phyloP scores from a whole-genome alignment of 2,888 invertebrate species.

The Callyntrura guangdongensis region DNA sequence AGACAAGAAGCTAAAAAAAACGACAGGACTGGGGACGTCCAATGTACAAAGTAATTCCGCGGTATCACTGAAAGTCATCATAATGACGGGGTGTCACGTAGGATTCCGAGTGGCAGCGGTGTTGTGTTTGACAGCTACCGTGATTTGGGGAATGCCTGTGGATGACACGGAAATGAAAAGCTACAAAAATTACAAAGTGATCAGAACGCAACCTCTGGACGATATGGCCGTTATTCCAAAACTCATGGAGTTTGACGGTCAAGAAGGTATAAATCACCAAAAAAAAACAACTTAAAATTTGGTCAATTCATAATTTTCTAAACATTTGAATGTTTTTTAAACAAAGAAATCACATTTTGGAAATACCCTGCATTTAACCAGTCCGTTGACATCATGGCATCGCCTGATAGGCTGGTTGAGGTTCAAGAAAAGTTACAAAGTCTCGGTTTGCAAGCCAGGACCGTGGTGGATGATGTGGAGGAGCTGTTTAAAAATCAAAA shows the following conservation, averaged over 20 bases:
- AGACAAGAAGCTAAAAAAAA: too few relatives aligned
- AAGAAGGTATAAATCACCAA: constrained; percentile 79
- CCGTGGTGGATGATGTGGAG: constrained; percentile 86
- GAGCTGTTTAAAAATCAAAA: constrained; percentile 80
- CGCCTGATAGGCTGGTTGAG: constrained; percentile 75
- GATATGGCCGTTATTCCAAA: constrained; percentile 74
- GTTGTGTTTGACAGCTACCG: not conserved
- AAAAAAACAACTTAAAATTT: not conserved
- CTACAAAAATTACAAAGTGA: constrained; percentile 82
- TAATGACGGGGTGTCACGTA: too few relatives aligned
- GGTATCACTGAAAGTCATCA: too few relatives aligned
- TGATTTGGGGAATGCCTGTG: not conserved
- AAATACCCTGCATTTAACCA: constrained; percentile 81
- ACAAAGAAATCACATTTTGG: constrained; percentile 84
- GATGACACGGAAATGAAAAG: constrained; percentile 69
- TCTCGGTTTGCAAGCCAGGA: constrained; percentile 80
- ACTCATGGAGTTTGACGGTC: constrained; percentile 79
- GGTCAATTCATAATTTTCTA: not conserved
- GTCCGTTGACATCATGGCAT: constrained; percentile 83
- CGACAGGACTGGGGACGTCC: too few relatives aligned
- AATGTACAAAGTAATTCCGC: too few relatives aligned
- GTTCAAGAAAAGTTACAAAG: constrained; percentile 78
- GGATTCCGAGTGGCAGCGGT: not conserved
- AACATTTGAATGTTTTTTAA: not conserved
- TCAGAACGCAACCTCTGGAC: constrained; percentile 77